Percentiles rank a stretch among this genome's conserved stretches.
Evolutionary conservation across 2,888 invertebrate species (phyloP).

Genomic region (Corythucha ciliata): DNA sequence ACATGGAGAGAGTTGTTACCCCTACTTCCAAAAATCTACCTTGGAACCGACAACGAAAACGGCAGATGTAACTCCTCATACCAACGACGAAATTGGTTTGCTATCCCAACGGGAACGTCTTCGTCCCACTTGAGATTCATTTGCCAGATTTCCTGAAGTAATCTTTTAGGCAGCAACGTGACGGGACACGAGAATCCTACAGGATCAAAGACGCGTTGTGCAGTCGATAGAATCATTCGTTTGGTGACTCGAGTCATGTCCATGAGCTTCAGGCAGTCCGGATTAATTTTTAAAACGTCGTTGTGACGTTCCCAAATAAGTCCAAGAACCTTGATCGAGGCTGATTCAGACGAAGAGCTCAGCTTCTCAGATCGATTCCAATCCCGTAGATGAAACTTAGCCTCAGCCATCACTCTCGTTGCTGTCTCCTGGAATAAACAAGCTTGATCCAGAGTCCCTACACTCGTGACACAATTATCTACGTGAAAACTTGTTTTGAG

Average conservation of each 20-base stretch:
- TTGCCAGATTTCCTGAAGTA: too few relatives aligned
- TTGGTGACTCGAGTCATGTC: too few relatives aligned
- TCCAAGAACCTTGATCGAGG: not conserved
- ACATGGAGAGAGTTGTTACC: not conserved
- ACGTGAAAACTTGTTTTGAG: not conserved
- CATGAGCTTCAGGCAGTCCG: too few relatives aligned
- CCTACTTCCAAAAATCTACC: conserved; percentile 36
- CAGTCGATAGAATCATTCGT: too few relatives aligned
- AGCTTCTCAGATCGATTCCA: not conserved
- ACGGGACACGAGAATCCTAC: too few relatives aligned
- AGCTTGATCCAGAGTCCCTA: not conserved
- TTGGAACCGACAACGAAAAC: conserved; percentile 21
- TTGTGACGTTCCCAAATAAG: conserved; percentile 30
- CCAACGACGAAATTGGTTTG: not conserved
- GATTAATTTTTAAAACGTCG: too few relatives aligned
- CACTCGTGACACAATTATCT: not conserved
- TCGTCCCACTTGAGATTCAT: too few relatives aligned
- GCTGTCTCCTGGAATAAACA: not conserved
- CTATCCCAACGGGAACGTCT: conserved; percentile 21
- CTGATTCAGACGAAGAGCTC: too few relatives aligned
- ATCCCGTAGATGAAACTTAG: not conserved
- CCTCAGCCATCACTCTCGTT: not conserved
- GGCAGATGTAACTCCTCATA: not conserved
- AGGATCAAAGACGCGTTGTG: too few relatives aligned
- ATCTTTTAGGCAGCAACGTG: too few relatives aligned